A percentile compares a stretch with the other conserved stretches of the same genome.
phyloP scores from a whole-genome alignment of 2,888 invertebrate species.

The Oligia latruncula region DNA sequence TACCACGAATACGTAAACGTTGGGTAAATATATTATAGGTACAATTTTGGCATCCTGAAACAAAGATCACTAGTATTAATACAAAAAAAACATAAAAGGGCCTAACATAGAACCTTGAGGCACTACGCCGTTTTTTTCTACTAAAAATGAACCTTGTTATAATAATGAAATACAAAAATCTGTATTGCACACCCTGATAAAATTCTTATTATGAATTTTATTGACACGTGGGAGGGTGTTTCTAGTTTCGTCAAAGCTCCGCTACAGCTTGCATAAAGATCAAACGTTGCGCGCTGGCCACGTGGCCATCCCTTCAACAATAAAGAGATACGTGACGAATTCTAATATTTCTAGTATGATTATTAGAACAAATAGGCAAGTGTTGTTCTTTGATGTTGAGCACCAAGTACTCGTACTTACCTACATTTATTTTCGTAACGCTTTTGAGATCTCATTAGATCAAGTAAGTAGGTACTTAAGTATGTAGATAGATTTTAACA shows the following conservation, averaged over 20 bases:
- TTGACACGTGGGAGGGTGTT: constrained; percentile 44
- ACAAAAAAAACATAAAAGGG: not conserved
- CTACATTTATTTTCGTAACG: not conserved
- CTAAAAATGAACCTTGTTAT: not conserved
- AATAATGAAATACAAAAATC: constrained; percentile 4
- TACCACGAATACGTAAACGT: not conserved
- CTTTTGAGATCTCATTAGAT: not conserved
- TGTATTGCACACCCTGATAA: constrained; percentile 14
- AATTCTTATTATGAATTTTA: constrained; percentile 25
- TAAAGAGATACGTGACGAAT: constrained; percentile 73
- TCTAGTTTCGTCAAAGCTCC: constrained; percentile 27
- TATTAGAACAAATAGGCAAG: constrained; percentile 46
- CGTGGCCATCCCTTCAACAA: constrained; percentile 75
- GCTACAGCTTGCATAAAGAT: constrained; percentile 71
- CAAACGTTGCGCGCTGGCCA: constrained; percentile 76
- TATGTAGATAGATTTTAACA: no score
- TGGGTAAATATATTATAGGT: no score
- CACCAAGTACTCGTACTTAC: constrained; percentile 14
- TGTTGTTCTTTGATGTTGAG: constrained; percentile 47
- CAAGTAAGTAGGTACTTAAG: no score
- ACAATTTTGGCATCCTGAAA: not conserved
- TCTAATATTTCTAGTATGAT: constrained; percentile 56
- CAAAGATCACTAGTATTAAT: not conserved
- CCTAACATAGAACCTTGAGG: not conserved
- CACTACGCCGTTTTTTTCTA: not conserved